Conservation (phyloP, 2,113 vertebrate species). For the Polypterus bichir region DNA sequence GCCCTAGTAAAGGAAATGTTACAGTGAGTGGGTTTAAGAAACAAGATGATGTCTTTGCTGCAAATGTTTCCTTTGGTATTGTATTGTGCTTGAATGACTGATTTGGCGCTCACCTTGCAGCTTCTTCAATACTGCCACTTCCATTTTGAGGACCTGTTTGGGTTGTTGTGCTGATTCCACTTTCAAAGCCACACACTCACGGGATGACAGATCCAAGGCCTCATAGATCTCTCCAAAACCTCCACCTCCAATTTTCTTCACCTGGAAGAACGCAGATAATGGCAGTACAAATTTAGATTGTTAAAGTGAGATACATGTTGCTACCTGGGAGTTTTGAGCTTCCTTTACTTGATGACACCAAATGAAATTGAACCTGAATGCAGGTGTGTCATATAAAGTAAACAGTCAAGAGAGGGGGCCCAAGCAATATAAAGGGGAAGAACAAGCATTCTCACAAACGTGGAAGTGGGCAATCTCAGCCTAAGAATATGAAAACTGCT, state of each 20-base stretch:
- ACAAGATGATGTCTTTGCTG: too few species aligned
- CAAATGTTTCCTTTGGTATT: too few species aligned
- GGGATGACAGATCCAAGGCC: conserved; percentile 81
- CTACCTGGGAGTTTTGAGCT: background rate
- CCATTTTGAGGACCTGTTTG: conserved; percentile 98
- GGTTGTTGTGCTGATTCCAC: conserved; percentile 97
- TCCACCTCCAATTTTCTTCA: conserved; percentile 92
- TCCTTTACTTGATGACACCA: background rate
- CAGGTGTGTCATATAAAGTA: background rate
- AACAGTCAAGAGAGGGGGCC: too few species aligned
- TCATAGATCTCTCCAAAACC: conserved; percentile 98
- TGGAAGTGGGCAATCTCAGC: background rate
- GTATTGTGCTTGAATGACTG: background rate
- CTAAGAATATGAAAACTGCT: background rate
- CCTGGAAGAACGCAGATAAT: conserved; percentile 36
- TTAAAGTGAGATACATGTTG: background rate
- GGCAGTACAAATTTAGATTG: background rate
- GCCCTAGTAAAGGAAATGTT: too few species aligned
- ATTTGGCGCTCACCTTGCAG: conserved; percentile 73
- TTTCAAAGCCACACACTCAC: conserved; percentile 86
- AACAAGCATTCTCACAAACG: background rate
- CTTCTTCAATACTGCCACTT: conserved; percentile 96
- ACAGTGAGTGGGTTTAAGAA: too few species aligned
- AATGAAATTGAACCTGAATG: background rate
- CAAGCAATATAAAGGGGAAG: too few species aligned